Evolutionary conservation across 2,797 vertebrate genomes (phyloP).

Genomic region (Pogoniulus pusillus): DNA sequence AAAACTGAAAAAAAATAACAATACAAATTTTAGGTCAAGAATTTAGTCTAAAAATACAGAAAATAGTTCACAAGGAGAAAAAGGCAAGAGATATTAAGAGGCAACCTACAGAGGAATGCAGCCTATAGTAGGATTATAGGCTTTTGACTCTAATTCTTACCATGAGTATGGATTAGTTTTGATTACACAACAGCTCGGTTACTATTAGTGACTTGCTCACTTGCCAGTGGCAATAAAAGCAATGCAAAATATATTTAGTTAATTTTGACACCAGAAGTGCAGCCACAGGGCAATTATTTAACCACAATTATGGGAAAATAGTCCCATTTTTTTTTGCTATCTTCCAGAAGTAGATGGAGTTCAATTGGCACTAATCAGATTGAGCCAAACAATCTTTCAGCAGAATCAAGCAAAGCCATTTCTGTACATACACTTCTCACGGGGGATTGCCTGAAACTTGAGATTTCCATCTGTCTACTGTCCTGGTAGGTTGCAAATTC

Average conservation of each 20-base stretch:
- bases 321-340: not conserved
- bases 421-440: not conserved
- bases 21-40: not conserved
- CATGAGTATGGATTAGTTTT: slow-evolving; percentile 48
- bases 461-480: not conserved
- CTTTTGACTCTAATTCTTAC: slow-evolving; percentile 46
- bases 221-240: slow-evolving; percentile 40
- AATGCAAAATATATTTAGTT: slow-evolving; percentile 1
- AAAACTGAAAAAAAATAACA: not conserved
- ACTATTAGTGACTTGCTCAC: slow-evolving; percentile 39
- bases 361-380: not conserved
- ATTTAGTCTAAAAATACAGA: not conserved
- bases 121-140: slow-evolving; percentile 26
- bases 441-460: not conserved
- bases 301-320: not conserved
- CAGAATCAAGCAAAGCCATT: not conserved
- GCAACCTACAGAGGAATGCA: slow-evolving; percentile 16
- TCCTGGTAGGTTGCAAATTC: not conserved
- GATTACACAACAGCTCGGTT: slow-evolving; percentile 50
- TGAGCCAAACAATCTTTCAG: not conserved
- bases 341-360: not conserved
- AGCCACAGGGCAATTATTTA: slow-evolving; percentile 13
- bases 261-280: slow-evolving; percentile 31
- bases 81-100: not conserved
- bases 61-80: not conserved